These are phyloP conservation scores for Ammospiza nelsoni DNA, from an alignment of 2,113 vertebrate species.

Conservation along the genomic window DNA sequence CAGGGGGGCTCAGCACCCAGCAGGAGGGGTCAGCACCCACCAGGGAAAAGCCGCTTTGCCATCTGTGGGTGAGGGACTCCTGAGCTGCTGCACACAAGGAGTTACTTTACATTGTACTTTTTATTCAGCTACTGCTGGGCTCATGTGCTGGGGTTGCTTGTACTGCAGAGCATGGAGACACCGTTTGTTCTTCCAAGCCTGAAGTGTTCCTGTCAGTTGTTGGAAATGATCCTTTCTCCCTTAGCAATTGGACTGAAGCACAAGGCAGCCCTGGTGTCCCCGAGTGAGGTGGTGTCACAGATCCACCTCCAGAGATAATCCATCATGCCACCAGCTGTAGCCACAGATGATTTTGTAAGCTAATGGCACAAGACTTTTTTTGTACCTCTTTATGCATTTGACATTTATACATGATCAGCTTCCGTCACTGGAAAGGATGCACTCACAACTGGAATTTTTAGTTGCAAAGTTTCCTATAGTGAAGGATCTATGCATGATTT, in stretches of 20 bases:
- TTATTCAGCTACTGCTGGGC: neutral
- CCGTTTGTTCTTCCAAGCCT: fast-evolving
- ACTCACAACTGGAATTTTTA: neutral
- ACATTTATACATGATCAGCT: neutral
- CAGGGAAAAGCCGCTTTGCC: neutral
- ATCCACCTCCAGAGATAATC: neutral
- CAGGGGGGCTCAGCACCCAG: neutral
- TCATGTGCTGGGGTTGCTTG: neutral
- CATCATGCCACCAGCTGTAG: neutral
- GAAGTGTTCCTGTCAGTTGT: neutral
- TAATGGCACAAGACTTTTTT: neutral
- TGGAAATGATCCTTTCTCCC: neutral
- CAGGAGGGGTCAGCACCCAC: neutral
- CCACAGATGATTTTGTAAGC: neutral
- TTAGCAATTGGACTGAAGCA: fast-evolving
- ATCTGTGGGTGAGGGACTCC: fast-evolving
- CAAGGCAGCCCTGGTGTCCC: no score
- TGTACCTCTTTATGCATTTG: neutral
- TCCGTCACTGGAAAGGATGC: neutral
- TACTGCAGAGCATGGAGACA: neutral
- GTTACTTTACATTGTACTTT: fast-evolving
- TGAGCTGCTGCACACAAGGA: neutral
- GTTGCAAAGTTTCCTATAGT: fast-evolving
- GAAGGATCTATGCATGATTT: neutral
- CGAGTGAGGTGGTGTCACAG: neutral